A percentile compares a stretch with the other conserved stretches of the same genome.
phyloP scores from a whole-genome alignment of 2,888 invertebrate species.

The Synergus umbraculus region DNA sequence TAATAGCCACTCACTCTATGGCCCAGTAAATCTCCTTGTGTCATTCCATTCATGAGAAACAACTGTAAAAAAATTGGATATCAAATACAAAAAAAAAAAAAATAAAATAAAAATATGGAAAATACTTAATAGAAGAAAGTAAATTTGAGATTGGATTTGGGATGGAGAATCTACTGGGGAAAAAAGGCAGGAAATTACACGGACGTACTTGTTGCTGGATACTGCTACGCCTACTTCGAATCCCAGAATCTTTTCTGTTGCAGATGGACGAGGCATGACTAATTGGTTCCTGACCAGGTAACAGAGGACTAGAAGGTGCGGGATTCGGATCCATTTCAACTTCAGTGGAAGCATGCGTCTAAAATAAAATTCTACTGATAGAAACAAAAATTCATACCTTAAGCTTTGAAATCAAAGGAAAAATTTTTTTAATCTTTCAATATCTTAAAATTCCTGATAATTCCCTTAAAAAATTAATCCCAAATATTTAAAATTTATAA shows the following conservation, averaged over 20 bases:
- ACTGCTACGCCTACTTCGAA: conserved; percentile 89
- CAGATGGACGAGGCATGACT: conserved; percentile 88
- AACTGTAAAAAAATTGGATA: conserved; percentile 76
- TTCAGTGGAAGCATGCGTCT: conserved; percentile 66
- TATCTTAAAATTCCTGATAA: too few relatives aligned
- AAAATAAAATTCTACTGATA: conserved; percentile 33
- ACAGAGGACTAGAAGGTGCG: conserved; percentile 73
- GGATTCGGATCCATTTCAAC: conserved; percentile 75
- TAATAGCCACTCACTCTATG: conserved; percentile 93
- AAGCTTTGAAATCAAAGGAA: background rate
- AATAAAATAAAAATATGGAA: too few relatives aligned
- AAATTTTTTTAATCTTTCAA: too few relatives aligned
- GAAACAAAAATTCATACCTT: background rate
- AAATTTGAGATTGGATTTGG: background rate
- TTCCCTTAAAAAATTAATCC: too few relatives aligned
- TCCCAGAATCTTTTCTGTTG: conserved; percentile 93
- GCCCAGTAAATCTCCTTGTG: conserved; percentile 86
- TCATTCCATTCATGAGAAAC: conserved; percentile 80
- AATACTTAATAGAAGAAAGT: background rate
- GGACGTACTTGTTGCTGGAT: conserved; percentile 88
- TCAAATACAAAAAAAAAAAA: conserved; percentile 19
- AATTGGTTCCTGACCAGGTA: conserved; percentile 80
- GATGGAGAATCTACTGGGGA: background rate
- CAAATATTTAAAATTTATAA: too few relatives aligned
- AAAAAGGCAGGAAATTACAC: conserved; percentile 30